Percentiles rank a stretch among this genome's conserved stretches.
Evolutionary conservation across 2,888 invertebrate genomes (phyloP).

Genomic region (Dryomyza anilis): DNA sequence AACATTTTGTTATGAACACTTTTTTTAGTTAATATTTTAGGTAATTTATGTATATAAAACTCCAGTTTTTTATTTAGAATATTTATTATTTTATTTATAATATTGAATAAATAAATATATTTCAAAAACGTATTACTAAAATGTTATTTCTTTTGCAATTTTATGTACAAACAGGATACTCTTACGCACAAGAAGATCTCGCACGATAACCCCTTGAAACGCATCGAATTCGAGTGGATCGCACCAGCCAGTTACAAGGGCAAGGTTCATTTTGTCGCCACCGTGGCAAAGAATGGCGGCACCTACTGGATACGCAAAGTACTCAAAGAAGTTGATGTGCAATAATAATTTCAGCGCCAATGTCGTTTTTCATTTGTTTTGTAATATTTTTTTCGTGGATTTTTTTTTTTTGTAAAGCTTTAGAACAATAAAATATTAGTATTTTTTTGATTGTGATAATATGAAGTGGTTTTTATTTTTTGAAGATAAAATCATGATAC

Average conservation of each 20-base stretch:
- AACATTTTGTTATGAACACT: too few relatives aligned
- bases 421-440: constrained; percentile 27
- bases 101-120: too few relatives aligned
- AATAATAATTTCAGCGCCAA: constrained; percentile 36
- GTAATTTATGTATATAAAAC: not conserved
- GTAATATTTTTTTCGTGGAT: constrained; percentile 36
- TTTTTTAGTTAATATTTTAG: too few relatives aligned
- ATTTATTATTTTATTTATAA: not conserved
- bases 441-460: constrained; percentile 10
- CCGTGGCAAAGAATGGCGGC: constrained; percentile 72
- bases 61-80: not conserved
- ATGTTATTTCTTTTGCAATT: not conserved
- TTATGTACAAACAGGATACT: constrained; percentile 64
- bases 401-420: constrained; percentile 23
- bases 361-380: constrained; percentile 23
- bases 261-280: constrained; percentile 70
- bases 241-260: constrained; percentile 69
- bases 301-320: constrained; percentile 75
- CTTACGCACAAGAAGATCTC: constrained; percentile 71
- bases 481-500: too few relatives aligned
- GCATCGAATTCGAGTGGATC: constrained; percentile 68
- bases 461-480: not conserved
- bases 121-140: not conserved
- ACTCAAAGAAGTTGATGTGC: constrained; percentile 67
- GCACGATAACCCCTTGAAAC: constrained; percentile 64